Evolutionary conservation across 1,140 invertebrate species (phyloP).

Genomic region (Bombyx mori): ASM3026992v2 NC_085131.1:8177001-8177500

Average conservation of each 20-base stretch:
- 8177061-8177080: constrained; percentile 8
- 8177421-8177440: no score
- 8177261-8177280: constrained; percentile 12
- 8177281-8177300: background rate
- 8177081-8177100: constrained; percentile 45
- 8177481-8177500: background rate
- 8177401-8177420: no score
- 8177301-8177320: no score
- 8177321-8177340: no score
- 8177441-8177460: background rate
- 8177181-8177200: constrained; percentile 60
- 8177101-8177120: constrained; percentile 32
- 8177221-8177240: constrained; percentile 51
- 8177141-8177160: constrained; percentile 50
- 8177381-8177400: no score
- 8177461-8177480: background rate
- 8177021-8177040: constrained; percentile 22
- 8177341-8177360: no score
- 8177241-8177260: constrained; percentile 40
- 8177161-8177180: constrained; percentile 53
- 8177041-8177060: constrained; percentile 9
- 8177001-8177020: constrained; percentile 20
- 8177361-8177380: no score
- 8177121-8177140: constrained; percentile 27
- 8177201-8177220: constrained; percentile 53